Base-by-base conservation (phyloP, 2,888 invertebrate species). In the Choristoneura rosaceana region DNA sequence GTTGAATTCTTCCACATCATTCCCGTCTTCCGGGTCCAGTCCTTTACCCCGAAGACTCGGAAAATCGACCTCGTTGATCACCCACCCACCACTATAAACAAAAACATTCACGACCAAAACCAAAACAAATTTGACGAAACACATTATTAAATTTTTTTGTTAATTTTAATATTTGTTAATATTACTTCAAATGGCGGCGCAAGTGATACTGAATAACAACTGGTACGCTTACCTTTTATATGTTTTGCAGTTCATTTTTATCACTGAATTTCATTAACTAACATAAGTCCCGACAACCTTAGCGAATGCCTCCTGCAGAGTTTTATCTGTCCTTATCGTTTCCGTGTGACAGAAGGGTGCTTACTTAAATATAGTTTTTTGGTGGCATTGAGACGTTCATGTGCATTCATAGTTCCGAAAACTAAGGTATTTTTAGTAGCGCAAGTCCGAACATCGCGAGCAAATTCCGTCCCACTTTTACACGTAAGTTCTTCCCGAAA, bases 61-160 rank as follows among this genome's bases (percentile, higher is more conserved):
- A 55, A 74, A 74, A 17, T 77, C 74, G 5, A 84, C 74, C 15
- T 82, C 74, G 65, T 80, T 84, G 7, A 84, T 78, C 2, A 84
- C 78, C 83, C 84, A 84, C 75, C 82, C 67, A 33, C 75, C 55
- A 74, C 75, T 62, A 25, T 43, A 67, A 38, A 71, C 68, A 50
- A 76, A 55, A 38, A 70, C 17, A 50, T 59, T 59, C 43, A 71
- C 25, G 0, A 65, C 34, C 17, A 66, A 64, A 34, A 64, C 33
- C 0, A 15, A 7, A 64, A 50, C 62, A 62, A 17, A 63, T 55
- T 17, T 55, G 38, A 64, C 59, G 8, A 58, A 60, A 64, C 9
- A 7, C 47, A 70, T 64, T 12, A 55, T 55, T 38, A 25, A 34
- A 50, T 17, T 17, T 9, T 3, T 17, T 3, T 17, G 17, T 17